A percentile compares a stretch with the other conserved stretches of the same genome.
These are phyloP conservation scores for Drosophila truncata DNA, from an alignment of 1,140 invertebrate genomes.

Conservation along the genomic window DNA sequence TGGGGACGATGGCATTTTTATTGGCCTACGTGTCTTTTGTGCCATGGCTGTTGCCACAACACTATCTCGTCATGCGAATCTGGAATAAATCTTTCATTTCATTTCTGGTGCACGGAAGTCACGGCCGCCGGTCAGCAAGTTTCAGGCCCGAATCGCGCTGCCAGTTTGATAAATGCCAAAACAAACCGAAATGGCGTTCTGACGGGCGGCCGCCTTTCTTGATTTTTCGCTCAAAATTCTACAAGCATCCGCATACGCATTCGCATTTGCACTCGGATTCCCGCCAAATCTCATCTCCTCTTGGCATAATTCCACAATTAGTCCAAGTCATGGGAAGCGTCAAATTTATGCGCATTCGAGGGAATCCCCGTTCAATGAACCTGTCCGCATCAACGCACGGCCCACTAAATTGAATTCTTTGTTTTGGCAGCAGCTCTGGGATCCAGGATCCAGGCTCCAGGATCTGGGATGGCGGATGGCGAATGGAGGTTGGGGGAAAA, in stretches of 20 bases:
- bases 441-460: constrained; percentile 3
- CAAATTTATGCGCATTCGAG: constrained; percentile 57
- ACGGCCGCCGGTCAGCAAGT: constrained; percentile 59
- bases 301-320: constrained; percentile 75
- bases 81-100: constrained; percentile 77
- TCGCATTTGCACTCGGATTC: constrained; percentile 11
- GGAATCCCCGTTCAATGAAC: constrained; percentile 58
- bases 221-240: constrained; percentile 28
- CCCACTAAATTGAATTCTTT: constrained; percentile 64
- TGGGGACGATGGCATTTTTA: constrained; percentile 70
- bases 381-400: constrained; percentile 56
- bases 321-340: constrained; percentile 36
- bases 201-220: background rate
- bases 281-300: constrained; percentile 1
- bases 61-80: constrained; percentile 78
- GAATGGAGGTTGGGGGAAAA: constrained; percentile 10
- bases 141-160: constrained; percentile 22
- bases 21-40: constrained; percentile 77
- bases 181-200: constrained; percentile 22
- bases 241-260: constrained; percentile 1
- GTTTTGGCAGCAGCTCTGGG: constrained; percentile 28
- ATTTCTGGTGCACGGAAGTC: constrained; percentile 74
- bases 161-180: constrained; percentile 52
- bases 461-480: background rate
- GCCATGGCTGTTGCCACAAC: constrained; percentile 32